phyloP scores from a whole-genome alignment of 2,113 vertebrate genomes.

The Platysteira castanea region DNA sequence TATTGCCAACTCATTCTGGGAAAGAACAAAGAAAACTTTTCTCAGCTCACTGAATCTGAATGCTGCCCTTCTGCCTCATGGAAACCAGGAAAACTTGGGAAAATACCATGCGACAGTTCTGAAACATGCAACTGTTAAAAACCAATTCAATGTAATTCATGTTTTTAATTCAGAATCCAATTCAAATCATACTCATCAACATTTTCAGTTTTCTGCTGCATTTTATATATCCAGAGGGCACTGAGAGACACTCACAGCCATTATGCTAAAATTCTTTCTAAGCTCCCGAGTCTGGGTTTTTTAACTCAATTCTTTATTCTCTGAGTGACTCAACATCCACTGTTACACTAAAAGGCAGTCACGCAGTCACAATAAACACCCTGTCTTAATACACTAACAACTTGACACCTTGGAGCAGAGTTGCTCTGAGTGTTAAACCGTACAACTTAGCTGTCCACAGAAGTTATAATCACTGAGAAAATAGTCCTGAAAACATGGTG shows the following conservation, averaged over 20 bases:
- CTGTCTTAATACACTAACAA: neutral
- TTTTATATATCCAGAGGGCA: neutral
- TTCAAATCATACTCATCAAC: neutral
- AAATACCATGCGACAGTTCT: neutral
- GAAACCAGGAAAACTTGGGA: neutral
- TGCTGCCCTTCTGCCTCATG: neutral
- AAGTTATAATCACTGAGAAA: neutral
- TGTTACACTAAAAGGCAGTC: neutral
- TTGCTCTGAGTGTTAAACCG: neutral
- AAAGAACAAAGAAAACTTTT: neutral
- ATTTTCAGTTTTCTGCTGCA: neutral
- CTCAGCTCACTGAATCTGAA: conserved; percentile 3
- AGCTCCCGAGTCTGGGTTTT: neutral
- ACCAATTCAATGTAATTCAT: neutral
- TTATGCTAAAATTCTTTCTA: neutral
- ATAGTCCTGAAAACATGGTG: neutral
- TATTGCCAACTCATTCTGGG: neutral
- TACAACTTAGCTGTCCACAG: neutral
- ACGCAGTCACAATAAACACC: neutral
- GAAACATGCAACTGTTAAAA: neutral
- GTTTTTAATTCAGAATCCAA: neutral
- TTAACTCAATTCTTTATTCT: neutral
- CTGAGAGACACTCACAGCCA: neutral
- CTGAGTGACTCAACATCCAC: neutral
- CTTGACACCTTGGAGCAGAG: neutral